Base-by-base conservation (phyloP, 2,888 invertebrate species). In the Thereva unica region DNA sequence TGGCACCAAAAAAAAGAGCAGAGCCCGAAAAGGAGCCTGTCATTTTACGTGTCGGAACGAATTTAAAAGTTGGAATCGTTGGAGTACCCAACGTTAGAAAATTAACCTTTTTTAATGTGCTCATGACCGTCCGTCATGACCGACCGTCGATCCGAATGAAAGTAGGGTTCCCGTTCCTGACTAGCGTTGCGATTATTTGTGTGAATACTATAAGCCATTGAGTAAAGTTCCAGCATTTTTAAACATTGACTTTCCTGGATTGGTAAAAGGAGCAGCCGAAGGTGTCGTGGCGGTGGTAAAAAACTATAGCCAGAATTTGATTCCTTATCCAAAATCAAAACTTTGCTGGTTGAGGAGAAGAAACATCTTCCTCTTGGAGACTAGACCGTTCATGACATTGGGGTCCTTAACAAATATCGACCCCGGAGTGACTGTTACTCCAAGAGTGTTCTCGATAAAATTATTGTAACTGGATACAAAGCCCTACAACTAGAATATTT, bases 211-310 rank as follows among this genome's bases (percentile, higher is more conserved):
- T n/a, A n/a, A n/a, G n/a, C n/a, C n/a, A n/a, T n/a, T n/a, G n/a
- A 97, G 97, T 81, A 96, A 97, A 85, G 98, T 99, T 42, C 97
- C 99, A 9, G 99, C 98, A 0, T 99, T 92, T 81, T 83, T 99
- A 71, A 98, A 96, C 80, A 92, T 99, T 41, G 95, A 99, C 80
- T 99, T 99, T 75, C 99, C 99, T 65, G 99, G 99, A 7, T 84
- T 99, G 71, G 99, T 99, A 44, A 94, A 96, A 77, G 99, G 98
- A 40, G 99, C 99, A 2, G 92, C 96, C 4, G 97, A 98, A 79
- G 99, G 99, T 86, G 86, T 35, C 87, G 97, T 40, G 97, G 95
- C 52, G 86, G 85, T 52, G 98, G 98, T 77, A 99, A 99, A 82
- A 94, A 96, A 79, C 84, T 91, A 12, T 99, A 98, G 80, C 92